Evolutionary conservation across 1,140 invertebrate genomes (phyloP), one percentile per base, ranked within the genome.

Genomic region (Ectropis grisescens): DNA sequence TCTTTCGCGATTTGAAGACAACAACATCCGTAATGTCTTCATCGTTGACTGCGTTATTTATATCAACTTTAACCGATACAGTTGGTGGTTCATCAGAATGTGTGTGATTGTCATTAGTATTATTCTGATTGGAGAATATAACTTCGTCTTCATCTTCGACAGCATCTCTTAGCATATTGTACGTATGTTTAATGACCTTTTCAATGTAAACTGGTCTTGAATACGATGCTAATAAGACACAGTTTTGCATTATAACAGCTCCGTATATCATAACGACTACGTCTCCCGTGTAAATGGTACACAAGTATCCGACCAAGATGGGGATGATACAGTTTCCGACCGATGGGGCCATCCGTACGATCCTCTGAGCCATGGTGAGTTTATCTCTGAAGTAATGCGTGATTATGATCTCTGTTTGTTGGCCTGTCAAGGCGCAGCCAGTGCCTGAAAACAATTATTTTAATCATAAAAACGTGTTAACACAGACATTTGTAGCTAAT

Each of bases 81-180:
- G 4, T 10, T 10, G 24, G 10, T 13, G 12, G 29, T 1, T 12
- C 6, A 41, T 45, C 24, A 16, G 13, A 15, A 24, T 39, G 15
- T 6, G 8, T 19, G 19, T 11, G 33, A 23, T 33, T 33, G 12
- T 39, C 14, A 12, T 15, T 31, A 15, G 24, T 25, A 26, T 36
- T 30, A 23, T 37, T 56, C 30, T 70, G 67, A 41, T 74, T 76
- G 0, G 79, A 69, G 37, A 76, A 83, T 38, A 83, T 81, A 2
- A 81, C 66, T 56, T 83, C 79, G 28, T 83, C 82, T 6, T 83
- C 79, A 33, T 83, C 81, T 49, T 82, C 81, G 0, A 58, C 58
- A 0, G 65, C 79, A 13, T 76, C 68, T 25, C 75, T 47, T 0
- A 83, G 42, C 57, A 72, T 75, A 22, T 81, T 83, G 38, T 83